Base-by-base conservation (phyloP, 2,888 invertebrate species). In the Hemithea aestivaria region DNA sequence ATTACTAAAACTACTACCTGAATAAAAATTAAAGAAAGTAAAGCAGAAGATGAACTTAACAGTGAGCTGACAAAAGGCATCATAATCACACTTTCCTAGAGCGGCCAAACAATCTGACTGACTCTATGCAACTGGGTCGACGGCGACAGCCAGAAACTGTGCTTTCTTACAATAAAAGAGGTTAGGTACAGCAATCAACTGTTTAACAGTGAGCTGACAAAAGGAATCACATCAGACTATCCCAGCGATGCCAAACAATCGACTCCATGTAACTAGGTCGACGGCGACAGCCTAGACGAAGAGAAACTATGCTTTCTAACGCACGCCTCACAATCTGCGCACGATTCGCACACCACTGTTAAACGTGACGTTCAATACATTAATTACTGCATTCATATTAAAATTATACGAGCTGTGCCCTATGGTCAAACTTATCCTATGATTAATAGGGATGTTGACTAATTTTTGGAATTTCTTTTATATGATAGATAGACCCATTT, bases 151-250 rank as follows among this genome's bases (percentile, higher is more conserved):
- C n/a, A 62, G 71, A 73, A 72, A 73, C 64, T 58, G 45, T 62
- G 70, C 73, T 73, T 74, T 75, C 73, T 72, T 65, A 53, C 48
- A n/a, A n/a, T n/a, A n/a, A n/a, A n/a, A n/a, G n/a, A n/a, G n/a
- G n/a, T n/a, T n/a, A n/a, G n/a, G n/a, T n/a, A n/a, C n/a, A n/a
- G n/a, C n/a, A n/a, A n/a, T n/a, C n/a, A n/a, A n/a, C n/a, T n/a
- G n/a, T n/a, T n/a, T n/a, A n/a, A n/a, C n/a, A n/a, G n/a, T n/a
- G n/a, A n/a, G n/a, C n/a, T n/a, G n/a, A 16, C 16, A 27, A 27
- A 27, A 22, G 6, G 7, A 22, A 29, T 2, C 20, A 2, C 6
- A 24, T 12, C 8, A 4, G 5, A 16, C 7, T 25, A 28, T 30
- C 35, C 35, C 32, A 28, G 16, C 9, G 27, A 7, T 10, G 20